Base-by-base conservation (phyloP, 2,888 invertebrate genomes). In the Gymnosoma rotundatum region DNA sequence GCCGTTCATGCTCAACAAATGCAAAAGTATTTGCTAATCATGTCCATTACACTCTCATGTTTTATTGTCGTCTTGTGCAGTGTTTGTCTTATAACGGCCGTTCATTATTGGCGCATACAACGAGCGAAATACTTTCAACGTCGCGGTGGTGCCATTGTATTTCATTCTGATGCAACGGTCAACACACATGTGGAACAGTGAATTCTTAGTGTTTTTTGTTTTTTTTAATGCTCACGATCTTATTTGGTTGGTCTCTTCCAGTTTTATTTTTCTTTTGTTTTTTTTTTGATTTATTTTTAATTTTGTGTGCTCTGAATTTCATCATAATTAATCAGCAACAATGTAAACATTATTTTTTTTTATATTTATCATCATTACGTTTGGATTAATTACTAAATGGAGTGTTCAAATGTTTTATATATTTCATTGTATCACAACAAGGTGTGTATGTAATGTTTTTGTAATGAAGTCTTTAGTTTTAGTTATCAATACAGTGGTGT, bases 151-250 rank as follows among this genome's bases (percentile, higher is more conserved):
- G 91, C 90, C 83, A 92, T 92, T 21, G 90, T 91, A 12, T 92
- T 90, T 83, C 89, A 90, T n/a, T 92, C 92, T 10, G 90, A 87
- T 64, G 90, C 88, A 45, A 92, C 91, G 6, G 88, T 91, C 84
- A 90, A 91, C 60, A 89, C 89, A 25, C 52, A 89, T 82, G 83
- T 89, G 64, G 88, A 88, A 38, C 86, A 86, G 32, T 83, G 50
- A 52, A 32, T 2, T 4, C 12, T 8, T 1, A 16, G 21, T 18
- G 38, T 42, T 32, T 32, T 32, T 32, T 16, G 25, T 70, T 52
- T 38, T 8, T 42, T 7, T 1, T 6, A 14, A 42, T 42, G 12
- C 10, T 42, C 42, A 67, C n/a, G 45, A 42, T 21, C 38, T 14
- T 21, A 14, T 16, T 56, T 42, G 18, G 8, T 12, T 25, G 25